Percentiles rank a stretch among this genome's conserved stretches.
These are phyloP conservation scores for Garra rufa DNA, from an alignment of 2,113 vertebrate species.

Conservation along the genomic window DNA sequence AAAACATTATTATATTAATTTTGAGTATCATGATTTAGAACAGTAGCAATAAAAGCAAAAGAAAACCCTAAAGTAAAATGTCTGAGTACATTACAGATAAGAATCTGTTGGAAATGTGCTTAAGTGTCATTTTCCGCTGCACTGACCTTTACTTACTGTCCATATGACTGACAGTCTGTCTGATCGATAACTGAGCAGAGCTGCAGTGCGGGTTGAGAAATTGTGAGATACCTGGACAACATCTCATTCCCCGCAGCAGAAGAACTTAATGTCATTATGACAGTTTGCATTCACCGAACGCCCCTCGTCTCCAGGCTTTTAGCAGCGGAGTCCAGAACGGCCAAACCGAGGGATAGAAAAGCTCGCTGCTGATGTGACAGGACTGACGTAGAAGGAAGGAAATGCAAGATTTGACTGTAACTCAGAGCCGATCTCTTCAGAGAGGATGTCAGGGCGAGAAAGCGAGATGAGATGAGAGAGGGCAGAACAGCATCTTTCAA, in stretches of 20 bases:
- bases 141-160: neutral
- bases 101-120: neutral
- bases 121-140: neutral
- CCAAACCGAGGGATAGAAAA: neutral
- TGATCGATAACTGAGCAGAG: constrained; percentile 1
- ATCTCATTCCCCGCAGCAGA: neutral
- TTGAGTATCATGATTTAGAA: too few relatives aligned
- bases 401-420: neutral
- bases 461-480: neutral
- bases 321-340: neutral
- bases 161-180: constrained; percentile 8
- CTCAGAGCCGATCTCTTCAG: neutral
- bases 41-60: neutral
- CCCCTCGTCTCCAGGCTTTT: neutral
- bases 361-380: neutral
- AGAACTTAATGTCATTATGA: constrained; percentile 14
- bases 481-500: neutral
- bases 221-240: constrained; percentile 1
- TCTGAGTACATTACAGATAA: neutral
- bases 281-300: neutral
- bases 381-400: neutral
- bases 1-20: too few relatives aligned
- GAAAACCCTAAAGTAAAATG: neutral
- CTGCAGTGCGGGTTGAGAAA: neutral
- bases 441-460: neutral